phyloP scores from a whole-genome alignment of 2,113 vertebrate species.

The Odocoileus hemionus region DNA sequence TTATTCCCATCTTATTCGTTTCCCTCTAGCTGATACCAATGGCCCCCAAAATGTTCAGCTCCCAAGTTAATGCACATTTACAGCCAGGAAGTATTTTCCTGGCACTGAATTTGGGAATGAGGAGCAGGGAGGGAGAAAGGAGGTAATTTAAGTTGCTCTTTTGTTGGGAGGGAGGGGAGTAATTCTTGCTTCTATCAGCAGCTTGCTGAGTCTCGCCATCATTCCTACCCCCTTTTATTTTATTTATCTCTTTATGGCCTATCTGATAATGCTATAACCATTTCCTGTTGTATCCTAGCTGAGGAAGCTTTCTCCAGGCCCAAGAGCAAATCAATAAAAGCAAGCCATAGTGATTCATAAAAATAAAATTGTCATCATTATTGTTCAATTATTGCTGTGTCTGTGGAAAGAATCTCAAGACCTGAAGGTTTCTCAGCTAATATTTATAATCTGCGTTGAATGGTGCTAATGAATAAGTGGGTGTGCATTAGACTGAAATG shows the following conservation, averaged over 20 bases:
- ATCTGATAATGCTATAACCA: slow-evolving; percentile 73
- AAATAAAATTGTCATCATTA: slow-evolving; percentile 84
- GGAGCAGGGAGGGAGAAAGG: neutral
- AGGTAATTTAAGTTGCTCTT: slow-evolving; percentile 52
- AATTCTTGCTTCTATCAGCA: slow-evolving; percentile 71
- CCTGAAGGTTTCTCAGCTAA: slow-evolving; percentile 78
- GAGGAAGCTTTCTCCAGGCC: slow-evolving; percentile 77
- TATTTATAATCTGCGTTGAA: slow-evolving; percentile 84
- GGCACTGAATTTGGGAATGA: neutral
- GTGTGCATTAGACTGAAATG: slow-evolving; percentile 80
- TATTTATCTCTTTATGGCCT: slow-evolving; percentile 67
- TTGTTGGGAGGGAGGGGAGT: slow-evolving; percentile 8
- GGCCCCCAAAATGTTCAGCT: slow-evolving; percentile 40
- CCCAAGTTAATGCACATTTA: slow-evolving; percentile 55
- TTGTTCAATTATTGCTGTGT: slow-evolving; percentile 82
- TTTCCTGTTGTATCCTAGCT: slow-evolving; percentile 75
- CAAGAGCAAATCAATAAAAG: slow-evolving; percentile 81
- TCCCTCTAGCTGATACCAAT: slow-evolving; percentile 55
- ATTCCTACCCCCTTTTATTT: slow-evolving; percentile 43
- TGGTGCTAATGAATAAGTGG: slow-evolving; percentile 82
- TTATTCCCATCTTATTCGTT: slow-evolving; percentile 28
- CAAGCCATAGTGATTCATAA: slow-evolving; percentile 82
- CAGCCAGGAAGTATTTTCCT: slow-evolving; percentile 34
- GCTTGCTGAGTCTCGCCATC: slow-evolving; percentile 46
- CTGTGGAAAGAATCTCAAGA: slow-evolving; percentile 81